Base-by-base conservation (phyloP, 2,888 invertebrate species). In the Limnephilus marmoratus region DNA sequence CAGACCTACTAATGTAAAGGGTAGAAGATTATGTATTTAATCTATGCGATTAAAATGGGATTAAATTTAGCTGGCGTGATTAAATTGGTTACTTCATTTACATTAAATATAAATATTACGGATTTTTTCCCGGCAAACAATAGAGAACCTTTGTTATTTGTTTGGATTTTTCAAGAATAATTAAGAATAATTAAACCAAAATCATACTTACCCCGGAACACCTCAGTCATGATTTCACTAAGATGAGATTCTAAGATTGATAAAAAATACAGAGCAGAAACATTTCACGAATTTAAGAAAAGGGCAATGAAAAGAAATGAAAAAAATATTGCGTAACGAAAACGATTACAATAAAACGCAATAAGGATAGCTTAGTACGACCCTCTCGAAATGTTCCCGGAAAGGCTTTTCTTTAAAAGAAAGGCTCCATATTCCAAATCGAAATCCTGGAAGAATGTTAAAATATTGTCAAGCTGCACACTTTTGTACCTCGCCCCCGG, bases 271-370 rank as follows among this genome's bases (percentile, higher is more conserved):
- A 24, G 68, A 68, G 68, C 7, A 68, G 24, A 68, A 68, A 24
- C 9, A 24, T 68, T 68, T 68, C n/a, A 68, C 24, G 68, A 68
- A 68, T 68, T 24, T 9, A 68, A n/a, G 45, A 86, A 37, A 45
- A 86, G n/a, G 13, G 45, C 86, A 86, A 29, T 86, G 80, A 88
- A 88, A 34, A 53, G 88, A 68, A 80, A 80, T 53, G 80, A 80
- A 88, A 88, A 90, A 90, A 37, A 37, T 81, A 81, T 45, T 90
- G 81, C 90, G 45, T 29, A 90, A 90, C 41, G 90, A 90, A 81
- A 90, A 29, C 90, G 81, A 90, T 90, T 81, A 90, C 90, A 90
- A 82, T 90, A 90, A 90, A 90, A 81, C n/a, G 90, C 37, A 24
- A 90, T 90, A 81, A 31, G 90, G 81, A 81, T 29, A 81, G 31